Evolutionary conservation across 2,113 vertebrate genomes (phyloP).

Genomic region (Stictonetta naevosa): DNA sequence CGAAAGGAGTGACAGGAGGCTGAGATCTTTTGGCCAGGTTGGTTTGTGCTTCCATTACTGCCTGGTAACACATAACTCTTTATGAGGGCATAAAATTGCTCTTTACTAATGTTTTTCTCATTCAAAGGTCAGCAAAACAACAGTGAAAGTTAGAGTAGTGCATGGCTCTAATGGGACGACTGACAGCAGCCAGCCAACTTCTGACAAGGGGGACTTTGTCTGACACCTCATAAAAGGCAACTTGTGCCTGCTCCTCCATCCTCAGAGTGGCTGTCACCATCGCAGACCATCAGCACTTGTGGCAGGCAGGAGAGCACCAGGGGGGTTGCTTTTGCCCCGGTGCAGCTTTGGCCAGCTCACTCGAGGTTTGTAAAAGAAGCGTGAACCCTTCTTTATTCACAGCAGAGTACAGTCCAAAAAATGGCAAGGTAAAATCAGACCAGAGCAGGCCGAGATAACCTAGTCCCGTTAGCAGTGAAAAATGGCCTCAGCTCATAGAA

Average conservation of each 20-base stretch:
- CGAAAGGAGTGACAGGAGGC: neutral
- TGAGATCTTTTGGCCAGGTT: neutral
- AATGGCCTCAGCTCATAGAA: neutral
- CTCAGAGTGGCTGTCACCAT: accelerated
- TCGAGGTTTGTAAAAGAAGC: neutral
- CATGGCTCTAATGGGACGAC: neutral
- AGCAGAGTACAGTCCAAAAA: neutral
- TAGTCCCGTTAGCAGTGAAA: neutral
- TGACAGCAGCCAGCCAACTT: neutral
- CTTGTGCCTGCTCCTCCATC: neutral
- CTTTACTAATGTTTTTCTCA: conserved; percentile 34
- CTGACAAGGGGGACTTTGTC: neutral
- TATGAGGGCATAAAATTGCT: neutral
- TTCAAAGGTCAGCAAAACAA: conserved; percentile 32
- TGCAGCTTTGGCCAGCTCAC: neutral
- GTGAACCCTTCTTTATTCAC: neutral
- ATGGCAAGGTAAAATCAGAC: neutral
- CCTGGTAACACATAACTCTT: neutral
- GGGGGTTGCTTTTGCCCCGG: neutral
- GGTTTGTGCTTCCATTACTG: neutral
- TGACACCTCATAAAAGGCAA: neutral
- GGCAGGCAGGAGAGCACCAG: neutral
- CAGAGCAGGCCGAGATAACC: neutral
- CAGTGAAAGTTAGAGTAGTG: neutral
- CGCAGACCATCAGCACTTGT: accelerated